These are phyloP conservation scores for Sphinx pinastri DNA, from an alignment of 2,888 invertebrate species.

Conservation along the genomic window DNA sequence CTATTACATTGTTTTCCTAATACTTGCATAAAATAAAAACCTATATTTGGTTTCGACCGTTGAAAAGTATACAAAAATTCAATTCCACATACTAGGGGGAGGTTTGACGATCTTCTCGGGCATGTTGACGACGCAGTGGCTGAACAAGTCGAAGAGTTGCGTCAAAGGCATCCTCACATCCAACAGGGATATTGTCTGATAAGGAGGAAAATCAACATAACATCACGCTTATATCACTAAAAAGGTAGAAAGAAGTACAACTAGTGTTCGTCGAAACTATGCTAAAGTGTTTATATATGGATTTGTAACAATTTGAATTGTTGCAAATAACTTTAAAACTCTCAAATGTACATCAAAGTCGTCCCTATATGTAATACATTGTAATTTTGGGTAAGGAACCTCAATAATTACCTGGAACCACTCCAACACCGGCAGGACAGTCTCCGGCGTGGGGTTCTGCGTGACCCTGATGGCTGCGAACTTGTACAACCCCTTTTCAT, in stretches of 20 bases:
- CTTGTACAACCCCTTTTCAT: conserved; percentile 96
- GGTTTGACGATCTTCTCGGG: conserved; percentile 75
- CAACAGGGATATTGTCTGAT: conserved; percentile 91
- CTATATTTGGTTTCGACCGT: too few relatives aligned
- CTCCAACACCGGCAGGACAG: conserved; percentile 93
- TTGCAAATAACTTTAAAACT: too few relatives aligned
- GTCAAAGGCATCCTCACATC: conserved; percentile 95
- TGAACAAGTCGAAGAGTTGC: conserved; percentile 95
- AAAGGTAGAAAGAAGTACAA: too few relatives aligned
- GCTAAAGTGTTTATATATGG: too few relatives aligned
- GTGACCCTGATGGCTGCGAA: conserved; percentile 94
- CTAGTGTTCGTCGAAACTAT: too few relatives aligned
- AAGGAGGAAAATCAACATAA: conserved; percentile 33
- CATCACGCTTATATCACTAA: too few relatives aligned
- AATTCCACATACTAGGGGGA: conserved; percentile 51
- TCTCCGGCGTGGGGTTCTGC: conserved; percentile 89
- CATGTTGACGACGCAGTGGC: conserved; percentile 89
- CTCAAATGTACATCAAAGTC: too few relatives aligned
- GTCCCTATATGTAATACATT: too few relatives aligned
- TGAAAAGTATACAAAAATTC: not conserved
- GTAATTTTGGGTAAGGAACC: too few relatives aligned
- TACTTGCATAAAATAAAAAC: conserved; percentile 8
- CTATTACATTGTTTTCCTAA: too few relatives aligned
- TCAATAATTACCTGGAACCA: conserved; percentile 89
- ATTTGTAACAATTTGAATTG: too few relatives aligned